phyloP scores from a whole-genome alignment of 2,888 invertebrate genomes.

The Heteromyza rotundicornis region DNA sequence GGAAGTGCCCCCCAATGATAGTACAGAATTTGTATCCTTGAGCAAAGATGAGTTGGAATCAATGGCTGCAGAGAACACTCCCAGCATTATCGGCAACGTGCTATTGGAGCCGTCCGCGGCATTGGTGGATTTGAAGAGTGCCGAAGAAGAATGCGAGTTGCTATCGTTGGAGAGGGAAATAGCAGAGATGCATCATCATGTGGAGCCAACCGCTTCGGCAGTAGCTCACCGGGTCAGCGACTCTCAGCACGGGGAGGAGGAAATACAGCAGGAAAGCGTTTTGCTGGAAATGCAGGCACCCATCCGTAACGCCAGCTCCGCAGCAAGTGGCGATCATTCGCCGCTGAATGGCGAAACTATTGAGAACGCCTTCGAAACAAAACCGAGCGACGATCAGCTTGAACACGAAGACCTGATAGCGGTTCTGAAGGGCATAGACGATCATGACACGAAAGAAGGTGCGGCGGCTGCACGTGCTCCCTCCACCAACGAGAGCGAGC shows the following conservation, averaged over 20 bases:
- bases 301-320: conserved; percentile 12
- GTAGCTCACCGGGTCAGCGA: background rate
- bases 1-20: background rate
- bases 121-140: background rate
- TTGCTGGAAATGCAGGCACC: background rate
- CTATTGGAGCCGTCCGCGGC: background rate
- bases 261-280: conserved; percentile 15
- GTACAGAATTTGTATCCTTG: background rate
- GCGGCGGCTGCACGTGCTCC: conserved; percentile 29
- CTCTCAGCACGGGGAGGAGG: background rate
- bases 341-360: background rate
- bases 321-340: background rate
- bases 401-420: conserved; percentile 63
- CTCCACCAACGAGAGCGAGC: conserved; percentile 27
- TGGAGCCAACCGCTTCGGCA: conserved; percentile 15
- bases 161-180: conserved; percentile 57
- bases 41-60: too few species aligned
- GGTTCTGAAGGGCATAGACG: conserved; percentile 66
- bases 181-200: conserved; percentile 53
- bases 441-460: conserved; percentile 60
- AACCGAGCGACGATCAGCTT: conserved; percentile 24
- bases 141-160: conserved; percentile 48
- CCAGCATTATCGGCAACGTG: background rate
- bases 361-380: conserved; percentile 10
- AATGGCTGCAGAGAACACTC: too few species aligned